A percentile compares a stretch with the other conserved stretches of the same genome.
Conservation (phyloP, 2,888 invertebrate species). For the Geophilus truncorum region DNA sequence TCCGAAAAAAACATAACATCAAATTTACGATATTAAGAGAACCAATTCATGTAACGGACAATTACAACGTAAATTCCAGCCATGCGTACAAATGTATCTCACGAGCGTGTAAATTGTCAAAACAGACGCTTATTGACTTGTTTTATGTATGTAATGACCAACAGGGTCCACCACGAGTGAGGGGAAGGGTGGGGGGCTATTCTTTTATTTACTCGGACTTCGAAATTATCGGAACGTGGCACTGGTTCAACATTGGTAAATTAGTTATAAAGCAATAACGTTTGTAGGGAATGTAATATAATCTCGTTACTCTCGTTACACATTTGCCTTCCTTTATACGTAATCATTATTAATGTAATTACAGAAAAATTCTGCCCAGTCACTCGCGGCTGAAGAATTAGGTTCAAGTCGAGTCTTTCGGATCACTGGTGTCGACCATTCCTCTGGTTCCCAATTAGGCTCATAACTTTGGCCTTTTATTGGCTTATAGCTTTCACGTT, state of each 20-base stretch:
- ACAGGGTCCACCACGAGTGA: background rate
- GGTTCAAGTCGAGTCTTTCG: constrained; percentile 18
- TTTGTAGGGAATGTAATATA: background rate
- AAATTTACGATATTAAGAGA: background rate
- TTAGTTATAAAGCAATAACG: background rate
- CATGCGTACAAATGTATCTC: background rate
- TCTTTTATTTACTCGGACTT: background rate
- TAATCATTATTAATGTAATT: constrained; percentile 22
- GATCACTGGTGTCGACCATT: constrained; percentile 27
- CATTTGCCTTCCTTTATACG: background rate
- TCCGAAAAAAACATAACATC: background rate
- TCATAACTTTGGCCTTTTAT: constrained; percentile 31
- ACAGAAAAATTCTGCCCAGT: constrained; percentile 24
- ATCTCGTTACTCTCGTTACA: constrained; percentile 27
- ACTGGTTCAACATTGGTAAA: background rate
- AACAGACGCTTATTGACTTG: background rate
- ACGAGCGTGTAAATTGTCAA: background rate
- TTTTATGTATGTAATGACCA: background rate
- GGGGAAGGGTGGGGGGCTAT: background rate
- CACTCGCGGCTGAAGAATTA: background rate
- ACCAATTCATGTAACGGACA: constrained; percentile 7
- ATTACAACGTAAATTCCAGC: background rate
- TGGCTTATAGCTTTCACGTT: constrained; percentile 32
- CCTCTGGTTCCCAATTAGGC: constrained; percentile 29
- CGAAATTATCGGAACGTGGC: background rate